Evolutionary conservation across 2,888 invertebrate genomes (phyloP), one percentile per base, ranked within the genome.

Genomic region (Lepidocyrtoides sp.): DNA sequence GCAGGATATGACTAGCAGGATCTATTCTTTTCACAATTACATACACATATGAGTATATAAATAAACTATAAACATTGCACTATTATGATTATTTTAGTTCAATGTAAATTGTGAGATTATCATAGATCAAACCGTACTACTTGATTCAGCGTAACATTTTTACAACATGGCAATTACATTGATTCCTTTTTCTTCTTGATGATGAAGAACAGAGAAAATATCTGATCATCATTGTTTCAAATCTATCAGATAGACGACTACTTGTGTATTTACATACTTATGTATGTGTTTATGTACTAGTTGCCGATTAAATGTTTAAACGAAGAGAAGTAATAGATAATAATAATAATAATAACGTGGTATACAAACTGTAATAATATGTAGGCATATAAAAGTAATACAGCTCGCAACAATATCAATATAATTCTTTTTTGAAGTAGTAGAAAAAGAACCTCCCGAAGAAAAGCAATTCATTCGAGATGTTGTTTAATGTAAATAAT

Each of bases 131-230:
- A 79, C 66, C 81, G 51, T 72, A 85, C 63, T 86, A n/a, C n/a
- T n/a, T 77, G 54, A 86, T 86, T 77, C 60, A 77, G 23, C 32
- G 79, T 88, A 51, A 88, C 82, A 72, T 89, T 89, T 89, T 82
- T 89, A 89, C 81, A 82, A 89, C 89, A 69, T 82, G 82, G 89
- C 89, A 89, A 89, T 89, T 89, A 89, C 89, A 89, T 66, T 63
- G 83, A 83, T 83, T 83, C 83, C 36, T 66, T 66, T 63, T 60
- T 69, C 66, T 66, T 66, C 26, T 48, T 23, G 69, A 69, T 41
- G 69, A 69, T 23, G 44, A n/a, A n/a, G n/a, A n/a, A n/a, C n/a
- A n/a, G n/a, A n/a, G 29, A 83, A 83, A 83, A 63, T 66, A 48
- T 29, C 48, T 66, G 29, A 75, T 86, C 81, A 81, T 81, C 57